Percentiles rank a stretch among this genome's conserved stretches.
Conservation (phyloP, 1,140 invertebrate genomes). For the Drosophila obscura region DNA sequence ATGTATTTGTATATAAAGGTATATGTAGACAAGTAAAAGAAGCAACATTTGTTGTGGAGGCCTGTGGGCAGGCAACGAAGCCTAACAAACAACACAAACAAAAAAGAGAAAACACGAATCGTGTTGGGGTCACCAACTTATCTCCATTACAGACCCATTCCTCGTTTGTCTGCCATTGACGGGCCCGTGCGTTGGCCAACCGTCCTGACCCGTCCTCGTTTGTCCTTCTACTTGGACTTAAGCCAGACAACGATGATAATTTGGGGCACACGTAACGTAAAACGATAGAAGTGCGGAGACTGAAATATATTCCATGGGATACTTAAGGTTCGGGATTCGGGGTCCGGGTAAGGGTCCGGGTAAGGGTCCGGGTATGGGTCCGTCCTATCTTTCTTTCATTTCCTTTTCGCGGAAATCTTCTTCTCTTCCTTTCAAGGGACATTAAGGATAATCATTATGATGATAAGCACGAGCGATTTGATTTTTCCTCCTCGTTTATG, state of each 20-base stretch:
- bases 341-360: no score
- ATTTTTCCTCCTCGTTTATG: constrained; percentile 65
- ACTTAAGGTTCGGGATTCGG: constrained; percentile 10
- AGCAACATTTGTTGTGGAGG: constrained; percentile 16
- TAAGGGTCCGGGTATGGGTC: neutral
- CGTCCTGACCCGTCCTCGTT: neutral
- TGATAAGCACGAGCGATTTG: constrained; percentile 81
- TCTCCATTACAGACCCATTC: constrained; percentile 57
- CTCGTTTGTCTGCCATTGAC: constrained; percentile 67
- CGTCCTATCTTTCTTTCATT: constrained; percentile 37
- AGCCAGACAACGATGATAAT: constrained; percentile 62
- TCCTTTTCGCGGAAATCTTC: constrained; percentile 56
- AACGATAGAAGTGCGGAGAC: constrained; percentile 18
- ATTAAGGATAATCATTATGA: constrained; percentile 80
- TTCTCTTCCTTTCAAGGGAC: constrained; percentile 30
- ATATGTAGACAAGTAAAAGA: constrained; percentile 1
- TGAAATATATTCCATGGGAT: constrained; percentile 8
- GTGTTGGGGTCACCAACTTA: constrained; percentile 70
- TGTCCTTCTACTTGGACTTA: constrained; percentile 18
- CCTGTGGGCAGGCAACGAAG: constrained; percentile 4
- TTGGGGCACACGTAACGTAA: constrained; percentile 60
- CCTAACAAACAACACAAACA: constrained; percentile 23
- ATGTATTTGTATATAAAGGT: constrained; percentile 23
- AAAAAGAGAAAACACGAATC: constrained; percentile 48
- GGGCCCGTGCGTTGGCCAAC: constrained; percentile 39